These are phyloP conservation scores for Xenentodon cancila DNA, from an alignment of 2,797 vertebrate genomes.

Conservation along the genomic window DNA sequence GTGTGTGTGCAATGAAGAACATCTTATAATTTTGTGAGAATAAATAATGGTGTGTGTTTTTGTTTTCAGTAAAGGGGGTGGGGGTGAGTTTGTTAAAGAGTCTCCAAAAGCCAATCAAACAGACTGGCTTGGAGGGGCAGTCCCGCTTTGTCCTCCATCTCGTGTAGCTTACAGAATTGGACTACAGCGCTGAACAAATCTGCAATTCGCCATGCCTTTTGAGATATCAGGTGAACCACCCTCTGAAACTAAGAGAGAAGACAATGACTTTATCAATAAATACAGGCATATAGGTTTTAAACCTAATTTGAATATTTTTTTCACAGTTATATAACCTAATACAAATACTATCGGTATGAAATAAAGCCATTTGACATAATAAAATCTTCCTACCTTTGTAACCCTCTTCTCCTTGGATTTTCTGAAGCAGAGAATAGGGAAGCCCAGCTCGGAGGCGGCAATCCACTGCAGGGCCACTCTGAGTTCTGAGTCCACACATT, in stretches of 20 bases:
- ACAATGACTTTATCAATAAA: neutral
- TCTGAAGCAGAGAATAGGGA: constrained; percentile 91
- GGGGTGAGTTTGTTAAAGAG: constrained; percentile 75
- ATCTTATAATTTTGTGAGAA: constrained; percentile 22
- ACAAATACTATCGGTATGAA: neutral
- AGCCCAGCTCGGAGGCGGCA: constrained; percentile 93
- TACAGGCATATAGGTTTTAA: no score
- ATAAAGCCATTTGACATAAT: neutral
- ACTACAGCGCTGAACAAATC: constrained; percentile 92
- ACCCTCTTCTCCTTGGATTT: constrained; percentile 89
- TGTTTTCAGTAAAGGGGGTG: constrained; percentile 13
- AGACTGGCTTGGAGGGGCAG: constrained; percentile 81
- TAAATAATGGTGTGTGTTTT: constrained; percentile 25
- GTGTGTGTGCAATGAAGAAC: constrained; percentile 11
- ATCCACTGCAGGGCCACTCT: constrained; percentile 94
- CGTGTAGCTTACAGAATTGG: constrained; percentile 89
- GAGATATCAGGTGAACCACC: constrained; percentile 89
- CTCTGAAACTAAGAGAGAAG: constrained; percentile 87
- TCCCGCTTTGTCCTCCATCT: constrained; percentile 76
- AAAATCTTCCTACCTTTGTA: constrained; percentile 84
- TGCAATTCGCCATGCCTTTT: constrained; percentile 91
- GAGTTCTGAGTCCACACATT: constrained; percentile 87
- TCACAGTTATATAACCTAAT: neutral
- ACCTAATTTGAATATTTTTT: no score
- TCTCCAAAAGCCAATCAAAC: constrained; percentile 95